Evolutionary conservation across 2,888 invertebrate species (phyloP).

Genomic region (Pilophorus perplexus): DNA sequence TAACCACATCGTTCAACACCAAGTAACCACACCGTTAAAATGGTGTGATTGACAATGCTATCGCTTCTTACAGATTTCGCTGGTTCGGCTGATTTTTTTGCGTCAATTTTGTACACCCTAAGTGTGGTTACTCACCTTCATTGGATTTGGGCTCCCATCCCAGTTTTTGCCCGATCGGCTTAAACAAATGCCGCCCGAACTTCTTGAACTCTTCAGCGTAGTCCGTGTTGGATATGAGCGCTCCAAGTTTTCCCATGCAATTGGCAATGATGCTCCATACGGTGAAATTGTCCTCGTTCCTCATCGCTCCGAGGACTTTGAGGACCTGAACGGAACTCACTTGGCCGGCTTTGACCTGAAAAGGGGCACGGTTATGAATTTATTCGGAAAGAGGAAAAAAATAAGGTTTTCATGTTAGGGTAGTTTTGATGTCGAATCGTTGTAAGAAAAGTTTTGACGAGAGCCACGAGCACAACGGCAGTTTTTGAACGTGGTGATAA

Average conservation of each 20-base stretch:
- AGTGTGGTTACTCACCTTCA: constrained; percentile 66
- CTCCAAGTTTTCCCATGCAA: constrained; percentile 72
- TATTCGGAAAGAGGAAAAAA: constrained; percentile 10
- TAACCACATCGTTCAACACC: too few species aligned
- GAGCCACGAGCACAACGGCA: too few species aligned
- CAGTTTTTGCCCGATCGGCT: constrained; percentile 67
- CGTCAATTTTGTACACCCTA: too few species aligned
- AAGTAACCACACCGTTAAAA: too few species aligned
- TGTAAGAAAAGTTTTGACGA: too few species aligned
- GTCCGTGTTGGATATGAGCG: constrained; percentile 76
- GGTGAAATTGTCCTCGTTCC: constrained; percentile 84
- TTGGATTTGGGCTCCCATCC: constrained; percentile 82
- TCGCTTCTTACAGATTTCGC: too few species aligned
- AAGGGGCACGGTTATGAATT: background rate
- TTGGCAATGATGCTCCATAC: constrained; percentile 82
- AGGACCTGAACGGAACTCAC: constrained; percentile 77
- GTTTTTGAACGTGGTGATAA: too few species aligned
- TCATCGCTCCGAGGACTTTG: constrained; percentile 78
- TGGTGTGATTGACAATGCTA: too few species aligned
- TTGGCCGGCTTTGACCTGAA: constrained; percentile 72
- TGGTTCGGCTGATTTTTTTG: too few species aligned
- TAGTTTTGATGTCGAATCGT: too few species aligned
- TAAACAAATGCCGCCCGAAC: constrained; percentile 72
- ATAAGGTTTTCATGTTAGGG: background rate
- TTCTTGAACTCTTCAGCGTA: constrained; percentile 68